Base-by-base conservation (phyloP, 1,140 invertebrate genomes). In the Stratiolaelaps scimitus region DNA sequence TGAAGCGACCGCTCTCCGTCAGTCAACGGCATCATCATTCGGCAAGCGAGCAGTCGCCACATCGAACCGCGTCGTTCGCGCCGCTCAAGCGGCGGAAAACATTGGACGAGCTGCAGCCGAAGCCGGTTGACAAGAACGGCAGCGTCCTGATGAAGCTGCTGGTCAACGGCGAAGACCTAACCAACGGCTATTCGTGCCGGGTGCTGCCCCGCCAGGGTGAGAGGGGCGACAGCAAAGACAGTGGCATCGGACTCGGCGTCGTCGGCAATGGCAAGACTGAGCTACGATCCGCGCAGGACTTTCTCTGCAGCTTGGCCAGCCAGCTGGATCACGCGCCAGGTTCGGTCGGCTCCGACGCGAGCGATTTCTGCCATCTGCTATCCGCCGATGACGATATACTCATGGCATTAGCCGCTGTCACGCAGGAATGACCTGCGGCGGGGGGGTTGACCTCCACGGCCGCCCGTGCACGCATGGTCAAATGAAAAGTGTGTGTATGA, bases 121-220 rank as follows among this genome's bases (percentile, higher is more conserved):
- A 60, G 26, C 53, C 53, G 53, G 53, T 60, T 23, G 53, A 60
- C 26, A 60, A 60, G 53, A 60, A 10, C 28, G 83, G 83, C 71
- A 87, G 85, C 76, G 88, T 92, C 71, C 81, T 92, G 68, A 88
- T 90, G 84, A 92, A 92, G 78, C 81, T 92, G 67, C 80, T 92
- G 76, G 86, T 90, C 75, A 89, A 87, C 80, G 88, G 88, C 72
- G 88, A 88, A 79, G 88, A 92, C 77, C 85, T 90, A 75, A 85
- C 84, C 80, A 86, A 88, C 69, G 88, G 88, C 69, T 92, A 92
- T 76, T 83, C 86, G 73, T 88, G 86, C 23, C 53, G 53, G 53
- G 53, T 60, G 23, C 15, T 20, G 53, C 53, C 26, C 7, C 19
- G 47, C 5, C 47, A 48, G 17, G 26, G 53, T 26, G 26, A 26